Evolutionary conservation across 2,797 vertebrate species (phyloP).

Genomic region (Serranus cabrilla): DNA sequence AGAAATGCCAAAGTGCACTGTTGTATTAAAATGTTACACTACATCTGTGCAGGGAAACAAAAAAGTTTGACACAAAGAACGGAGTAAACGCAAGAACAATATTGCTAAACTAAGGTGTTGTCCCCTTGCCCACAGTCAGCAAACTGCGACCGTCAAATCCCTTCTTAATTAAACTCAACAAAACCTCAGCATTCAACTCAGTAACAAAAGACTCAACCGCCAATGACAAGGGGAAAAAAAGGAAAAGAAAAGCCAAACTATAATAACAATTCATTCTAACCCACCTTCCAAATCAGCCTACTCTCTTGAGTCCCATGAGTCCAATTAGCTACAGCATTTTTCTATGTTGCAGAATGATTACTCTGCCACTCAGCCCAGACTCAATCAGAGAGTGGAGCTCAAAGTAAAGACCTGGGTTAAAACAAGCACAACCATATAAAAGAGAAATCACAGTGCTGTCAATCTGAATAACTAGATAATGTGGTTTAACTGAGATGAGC

Average conservation of each 20-base stretch:
- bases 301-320: slow-evolving; percentile 35
- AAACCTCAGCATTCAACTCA: slow-evolving; percentile 10
- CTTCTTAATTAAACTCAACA: slow-evolving; percentile 32
- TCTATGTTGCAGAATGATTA: slow-evolving; percentile 38
- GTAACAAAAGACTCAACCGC: slow-evolving; percentile 26
- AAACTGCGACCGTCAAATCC: slow-evolving; percentile 15
- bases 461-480: slow-evolving; percentile 16
- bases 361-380: slow-evolving; percentile 24
- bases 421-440: background rate
- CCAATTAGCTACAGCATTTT: slow-evolving; percentile 53
- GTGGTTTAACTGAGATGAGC: background rate
- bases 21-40: background rate
- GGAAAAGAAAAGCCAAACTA: slow-evolving; percentile 12
- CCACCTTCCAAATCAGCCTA: slow-evolving; percentile 37
- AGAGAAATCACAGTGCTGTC: slow-evolving; percentile 23
- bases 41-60: background rate
- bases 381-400: slow-evolving; percentile 32
- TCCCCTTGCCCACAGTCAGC: background rate
- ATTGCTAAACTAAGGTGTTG: background rate
- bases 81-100: background rate
- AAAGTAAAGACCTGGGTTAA: slow-evolving; percentile 21
- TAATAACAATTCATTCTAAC: slow-evolving; percentile 29
- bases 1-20: background rate
- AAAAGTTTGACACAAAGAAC: background rate
- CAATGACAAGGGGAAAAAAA: background rate